Percentiles rank a stretch among this genome's conserved stretches.
phyloP scores from a whole-genome alignment of 2,888 invertebrate species.

The Deladenus siricidicola region DNA sequence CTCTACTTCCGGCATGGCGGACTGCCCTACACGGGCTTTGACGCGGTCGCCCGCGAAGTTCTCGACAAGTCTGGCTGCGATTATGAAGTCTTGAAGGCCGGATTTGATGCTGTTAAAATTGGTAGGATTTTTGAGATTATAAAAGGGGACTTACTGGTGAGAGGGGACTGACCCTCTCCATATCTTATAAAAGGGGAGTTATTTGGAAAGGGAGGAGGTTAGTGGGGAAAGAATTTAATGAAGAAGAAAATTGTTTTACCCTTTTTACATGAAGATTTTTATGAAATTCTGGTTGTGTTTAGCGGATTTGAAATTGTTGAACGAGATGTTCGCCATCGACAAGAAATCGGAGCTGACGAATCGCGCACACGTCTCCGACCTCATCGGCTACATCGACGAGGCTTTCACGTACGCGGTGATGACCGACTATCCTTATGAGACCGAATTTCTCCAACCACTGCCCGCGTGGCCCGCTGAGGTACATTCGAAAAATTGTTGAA shows the following conservation, averaged over 20 bases:
- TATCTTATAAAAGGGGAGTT: too few species aligned
- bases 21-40: constrained; percentile 33
- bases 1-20: constrained; percentile 67
- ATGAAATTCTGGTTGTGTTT: too few species aligned
- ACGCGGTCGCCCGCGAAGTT: constrained; percentile 67
- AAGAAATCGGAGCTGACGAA: constrained; percentile 15
- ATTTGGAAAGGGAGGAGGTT: too few species aligned
- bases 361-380: constrained; percentile 6
- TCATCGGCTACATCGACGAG: constrained; percentile 14
- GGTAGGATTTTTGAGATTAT: too few species aligned
- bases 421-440: constrained; percentile 87
- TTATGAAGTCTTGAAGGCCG: constrained; percentile 65
- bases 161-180: too few species aligned
- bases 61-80: constrained; percentile 60
- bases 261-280: not conserved
- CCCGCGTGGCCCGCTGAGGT: constrained; percentile 72
- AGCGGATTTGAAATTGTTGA: constrained; percentile 19
- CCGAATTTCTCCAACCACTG: constrained; percentile 67
- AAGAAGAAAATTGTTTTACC: too few species aligned
- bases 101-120: constrained; percentile 63
- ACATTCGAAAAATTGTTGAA: not conserved
- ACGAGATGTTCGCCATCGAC: constrained; percentile 28
- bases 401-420: constrained; percentile 69
- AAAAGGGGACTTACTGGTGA: too few species aligned
- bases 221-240: too few species aligned